These are phyloP conservation scores for Nothocercus julius DNA, from an alignment of 2,113 vertebrate genomes.

Conservation along the genomic window DNA sequence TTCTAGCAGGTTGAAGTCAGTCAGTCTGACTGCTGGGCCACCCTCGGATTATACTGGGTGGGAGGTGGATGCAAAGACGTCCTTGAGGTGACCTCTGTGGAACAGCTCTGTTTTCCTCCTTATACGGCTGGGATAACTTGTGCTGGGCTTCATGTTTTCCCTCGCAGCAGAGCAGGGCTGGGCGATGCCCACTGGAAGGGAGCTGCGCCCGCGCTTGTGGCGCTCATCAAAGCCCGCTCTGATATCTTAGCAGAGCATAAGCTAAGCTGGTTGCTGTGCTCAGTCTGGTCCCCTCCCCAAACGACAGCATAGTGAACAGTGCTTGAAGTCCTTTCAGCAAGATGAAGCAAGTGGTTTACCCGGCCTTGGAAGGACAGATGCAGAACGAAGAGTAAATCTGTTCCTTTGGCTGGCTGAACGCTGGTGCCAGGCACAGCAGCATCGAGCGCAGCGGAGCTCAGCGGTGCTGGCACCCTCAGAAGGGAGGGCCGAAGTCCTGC, in stretches of 20 bases:
- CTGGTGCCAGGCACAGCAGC: background rate
- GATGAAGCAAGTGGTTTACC: background rate
- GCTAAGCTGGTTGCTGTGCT: background rate
- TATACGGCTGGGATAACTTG: background rate
- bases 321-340: background rate
- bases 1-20: background rate
- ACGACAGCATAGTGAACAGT: background rate
- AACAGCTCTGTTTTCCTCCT: background rate
- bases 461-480: background rate
- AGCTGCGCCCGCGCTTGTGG: accelerated
- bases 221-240: background rate
- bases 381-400: background rate
- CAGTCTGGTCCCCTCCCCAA: background rate
- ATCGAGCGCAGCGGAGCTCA: accelerated
- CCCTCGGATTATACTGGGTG: accelerated
- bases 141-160: background rate
- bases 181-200: background rate
- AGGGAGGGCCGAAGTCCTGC: background rate
- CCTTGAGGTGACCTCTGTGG: background rate
- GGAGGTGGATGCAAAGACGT: background rate
- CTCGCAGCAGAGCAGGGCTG: background rate
- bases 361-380: background rate
- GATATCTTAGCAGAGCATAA: accelerated
- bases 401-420: background rate
- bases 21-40: no score